Base-by-base conservation (phyloP, 2,113 vertebrate genomes). In the Lontra canadensis region DNA sequence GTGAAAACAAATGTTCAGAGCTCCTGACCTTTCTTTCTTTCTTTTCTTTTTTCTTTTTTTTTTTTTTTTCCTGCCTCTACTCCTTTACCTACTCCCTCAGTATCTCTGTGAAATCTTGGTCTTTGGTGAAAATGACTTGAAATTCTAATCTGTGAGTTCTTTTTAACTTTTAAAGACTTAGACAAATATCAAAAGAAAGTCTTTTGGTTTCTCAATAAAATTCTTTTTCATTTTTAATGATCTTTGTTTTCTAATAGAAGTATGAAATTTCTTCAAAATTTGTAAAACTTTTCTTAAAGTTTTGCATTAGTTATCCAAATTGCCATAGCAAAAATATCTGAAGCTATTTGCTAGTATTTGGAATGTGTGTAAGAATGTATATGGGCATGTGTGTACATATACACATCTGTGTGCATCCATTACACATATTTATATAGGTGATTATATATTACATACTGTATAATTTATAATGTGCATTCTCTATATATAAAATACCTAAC, bases 11-110 rank as follows among this genome's bases (percentile, higher is more conserved):
- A 80, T 74, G 44, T 7, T 15, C 18, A 14, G 29, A 92, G 52
- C 21, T 21, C 13, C 13, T 61, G 39, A 29, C 15, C 7, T 4
- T 13, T 17, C 7, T 78, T 47, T 31, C 34, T 69, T 69, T 21
- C 15, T 14, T 21, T 47, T 7, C n/a, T 69, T n/a, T 3, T 69
- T 69, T 21, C 15, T 14, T 21, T 47, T 7, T 69, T 69, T n/a
- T 3, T 26, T 11, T 78, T 17, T 69, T 69, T 69, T 3, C 0
- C 8, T 9, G 3, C 3, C 9, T 67, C 1, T 4, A 31, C 1
- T 26, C 5, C 17, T 69, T 83, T 9, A 87, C 52, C 52, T 55
- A 42, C 15, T 23, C 20, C 1, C 3, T 55, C 39, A 21, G 1
- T 1, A 39, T 59, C 42, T 90, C 23, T n/a, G 31, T 82, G 59